Conservation (phyloP, 2,113 vertebrate genomes). For the Ahaetulla prasina region DNA sequence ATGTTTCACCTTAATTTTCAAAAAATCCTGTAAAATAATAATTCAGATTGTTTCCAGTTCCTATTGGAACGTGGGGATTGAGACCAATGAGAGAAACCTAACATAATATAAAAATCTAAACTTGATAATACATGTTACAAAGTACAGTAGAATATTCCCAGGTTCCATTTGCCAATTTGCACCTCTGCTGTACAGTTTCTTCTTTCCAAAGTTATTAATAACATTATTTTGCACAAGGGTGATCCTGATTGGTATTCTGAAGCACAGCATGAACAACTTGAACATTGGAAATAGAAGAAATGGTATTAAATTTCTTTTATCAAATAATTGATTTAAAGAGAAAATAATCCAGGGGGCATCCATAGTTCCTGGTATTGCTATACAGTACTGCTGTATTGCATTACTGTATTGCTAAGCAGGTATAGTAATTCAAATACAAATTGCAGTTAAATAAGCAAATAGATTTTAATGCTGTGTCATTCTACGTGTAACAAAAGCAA, state of each 20-base stretch:
- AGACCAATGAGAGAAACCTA: background rate
- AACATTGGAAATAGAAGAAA: background rate
- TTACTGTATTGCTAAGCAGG: background rate
- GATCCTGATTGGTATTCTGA: background rate
- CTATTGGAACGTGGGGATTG: background rate
- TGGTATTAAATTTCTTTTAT: accelerated
- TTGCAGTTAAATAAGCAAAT: background rate
- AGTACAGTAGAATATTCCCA: no score
- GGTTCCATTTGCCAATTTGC: background rate
- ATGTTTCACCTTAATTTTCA: background rate
- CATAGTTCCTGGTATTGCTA: background rate
- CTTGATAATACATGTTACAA: background rate
- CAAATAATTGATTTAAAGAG: background rate
- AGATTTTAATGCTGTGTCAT: background rate
- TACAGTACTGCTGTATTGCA: background rate
- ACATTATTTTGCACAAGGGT: no score
- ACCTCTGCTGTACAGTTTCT: background rate
- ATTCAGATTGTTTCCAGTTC: background rate
- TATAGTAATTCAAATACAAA: background rate
- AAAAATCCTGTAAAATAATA: background rate
- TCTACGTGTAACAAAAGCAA: background rate
- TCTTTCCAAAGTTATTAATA: no score
- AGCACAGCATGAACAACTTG: background rate
- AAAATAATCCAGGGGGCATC: background rate
- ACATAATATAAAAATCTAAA: background rate